Base-by-base conservation (phyloP, 2,797 vertebrate species). In the Leptatherina wallacei region DNA sequence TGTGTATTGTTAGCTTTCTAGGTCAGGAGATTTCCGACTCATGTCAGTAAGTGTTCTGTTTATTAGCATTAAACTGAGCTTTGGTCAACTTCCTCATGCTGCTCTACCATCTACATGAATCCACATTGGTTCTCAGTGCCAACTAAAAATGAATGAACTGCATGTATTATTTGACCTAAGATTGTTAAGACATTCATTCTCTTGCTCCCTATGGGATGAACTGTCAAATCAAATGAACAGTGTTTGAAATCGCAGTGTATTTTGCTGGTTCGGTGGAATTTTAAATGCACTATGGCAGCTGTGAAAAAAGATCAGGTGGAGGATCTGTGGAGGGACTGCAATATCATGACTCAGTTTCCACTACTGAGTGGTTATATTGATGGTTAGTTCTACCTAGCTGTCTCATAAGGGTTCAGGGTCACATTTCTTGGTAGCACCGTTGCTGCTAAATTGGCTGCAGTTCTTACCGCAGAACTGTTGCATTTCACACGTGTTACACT, bases 401-500 rank as follows among this genome's bases (percentile, higher is more conserved):
- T 27, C 22, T 20, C 24, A 1, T 16, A 12, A 20, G 6, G 29
- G 30, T 29, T 60, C 10, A 14, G 6, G 4, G 36, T 66, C 12
- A 38, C 0, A 24, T 35, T 67, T 27, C 27, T 5, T 60, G 27
- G 32, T 33, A 32, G 22, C 29, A 35, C 61, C 22, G 27, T 44
- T 57, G 47, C 60, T 51, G n/a, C 47, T 75, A 7, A 56, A 52
- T 0, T 7, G 30, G 14, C 61, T 32, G 29, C 65, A 52, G 9
- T 29, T 49, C 47, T 11, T 14, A 65, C 24, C 16, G 51, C 61
- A 51, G 42, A 57, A 12, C 11, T 27, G 59, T 35, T 56, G 5
- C 33, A 30, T 44, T 65, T 80, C 33, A 18, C 42, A 22, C 40
- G 27, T 10, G 9, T 75, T 55, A 61, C 24, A 42, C 67, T 77